phyloP scores from a whole-genome alignment of 2,797 vertebrate genomes.

The Danionella dracula region DNA sequence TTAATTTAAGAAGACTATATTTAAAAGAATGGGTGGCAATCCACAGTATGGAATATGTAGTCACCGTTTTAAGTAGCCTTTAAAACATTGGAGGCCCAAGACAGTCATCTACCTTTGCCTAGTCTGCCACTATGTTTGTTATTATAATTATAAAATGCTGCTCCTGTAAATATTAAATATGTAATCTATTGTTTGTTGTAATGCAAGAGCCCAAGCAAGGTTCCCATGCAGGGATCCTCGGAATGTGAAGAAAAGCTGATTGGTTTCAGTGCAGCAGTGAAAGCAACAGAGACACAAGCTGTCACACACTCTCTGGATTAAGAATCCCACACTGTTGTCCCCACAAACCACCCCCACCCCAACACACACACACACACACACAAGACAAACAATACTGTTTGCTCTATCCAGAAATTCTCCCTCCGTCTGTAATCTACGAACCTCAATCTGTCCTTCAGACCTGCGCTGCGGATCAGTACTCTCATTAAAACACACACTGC shows the following conservation, averaged over 20 bases:
- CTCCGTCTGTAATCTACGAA: conserved; percentile 51
- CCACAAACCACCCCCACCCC: not conserved
- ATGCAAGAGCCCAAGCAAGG: too few relatives aligned
- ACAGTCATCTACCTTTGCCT: too few relatives aligned
- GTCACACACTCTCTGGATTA: conserved; percentile 70
- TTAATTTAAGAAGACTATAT: too few relatives aligned
- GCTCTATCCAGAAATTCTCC: conserved; percentile 11
- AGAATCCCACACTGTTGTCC: conserved; percentile 60
- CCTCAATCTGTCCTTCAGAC: conserved; percentile 52
- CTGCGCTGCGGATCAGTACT: conserved; percentile 31
- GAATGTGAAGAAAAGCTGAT: conserved; percentile 69
- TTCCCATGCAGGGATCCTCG: too few relatives aligned
- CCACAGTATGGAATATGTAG: too few relatives aligned
- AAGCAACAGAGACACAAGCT: conserved; percentile 63
- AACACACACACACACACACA: not conserved
- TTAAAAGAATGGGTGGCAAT: too few relatives aligned
- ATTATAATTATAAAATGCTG: too few relatives aligned
- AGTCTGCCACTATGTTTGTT: too few relatives aligned
- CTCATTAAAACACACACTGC: conserved; percentile 17
- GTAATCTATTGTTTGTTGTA: too few relatives aligned
- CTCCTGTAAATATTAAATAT: too few relatives aligned
- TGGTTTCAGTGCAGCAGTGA: conserved; percentile 66
- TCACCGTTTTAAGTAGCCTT: too few relatives aligned
- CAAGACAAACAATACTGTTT: not conserved
- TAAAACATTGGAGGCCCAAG: too few relatives aligned